These are phyloP conservation scores for Percina caprodes DNA, from an alignment of 2,113 vertebrate genomes.

Conservation along the genomic window DNA sequence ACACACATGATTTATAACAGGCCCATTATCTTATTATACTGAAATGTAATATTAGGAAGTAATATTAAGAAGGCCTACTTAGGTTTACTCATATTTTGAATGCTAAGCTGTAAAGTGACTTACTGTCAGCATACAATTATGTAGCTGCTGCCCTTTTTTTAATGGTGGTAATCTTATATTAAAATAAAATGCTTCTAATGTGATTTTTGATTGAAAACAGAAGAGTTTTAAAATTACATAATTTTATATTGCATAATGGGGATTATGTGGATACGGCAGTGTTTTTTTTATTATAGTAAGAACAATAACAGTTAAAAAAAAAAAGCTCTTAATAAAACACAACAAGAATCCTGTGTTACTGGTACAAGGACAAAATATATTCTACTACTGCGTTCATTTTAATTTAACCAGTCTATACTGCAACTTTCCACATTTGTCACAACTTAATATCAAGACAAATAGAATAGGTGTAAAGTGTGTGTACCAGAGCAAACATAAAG, in stretches of 20 bases:
- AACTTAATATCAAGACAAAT: constrained; percentile 9
- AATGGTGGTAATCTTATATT: background rate
- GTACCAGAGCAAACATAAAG: background rate
- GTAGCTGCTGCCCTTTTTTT: background rate
- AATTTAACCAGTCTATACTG: background rate
- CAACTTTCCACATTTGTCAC: constrained; percentile 19
- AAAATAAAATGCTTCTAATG: background rate
- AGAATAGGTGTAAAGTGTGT: constrained; percentile 18
- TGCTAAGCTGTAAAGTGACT: background rate
- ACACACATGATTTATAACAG: background rate
- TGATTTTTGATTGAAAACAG: background rate
- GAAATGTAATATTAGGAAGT: background rate
- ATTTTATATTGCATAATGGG: background rate
- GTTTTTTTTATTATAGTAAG: background rate
- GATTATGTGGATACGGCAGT: background rate
- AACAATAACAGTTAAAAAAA: background rate
- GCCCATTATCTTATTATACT: background rate
- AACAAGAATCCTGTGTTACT: background rate
- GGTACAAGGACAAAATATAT: background rate
- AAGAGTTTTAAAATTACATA: background rate
- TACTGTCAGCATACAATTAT: background rate
- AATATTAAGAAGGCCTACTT: background rate
- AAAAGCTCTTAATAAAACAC: background rate
- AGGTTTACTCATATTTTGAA: background rate
- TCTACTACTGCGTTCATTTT: background rate